Conservation (phyloP, 2,113 vertebrate species). For the Platichthys flesus region DNA sequence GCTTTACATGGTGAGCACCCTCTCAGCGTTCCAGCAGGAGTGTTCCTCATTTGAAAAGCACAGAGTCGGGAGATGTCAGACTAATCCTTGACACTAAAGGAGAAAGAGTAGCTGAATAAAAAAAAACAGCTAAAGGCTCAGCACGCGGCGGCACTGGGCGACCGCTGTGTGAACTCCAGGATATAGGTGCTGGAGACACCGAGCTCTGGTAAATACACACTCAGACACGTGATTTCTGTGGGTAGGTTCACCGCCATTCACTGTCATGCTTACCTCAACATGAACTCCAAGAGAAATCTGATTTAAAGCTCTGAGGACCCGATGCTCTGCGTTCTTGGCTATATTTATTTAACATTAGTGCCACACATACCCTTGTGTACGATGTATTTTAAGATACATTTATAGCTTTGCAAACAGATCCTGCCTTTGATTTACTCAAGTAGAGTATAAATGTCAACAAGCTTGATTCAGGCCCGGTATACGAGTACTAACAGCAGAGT, state of each 20-base stretch:
- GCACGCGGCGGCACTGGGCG: slow-evolving; percentile 33
- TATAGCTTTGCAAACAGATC: neutral
- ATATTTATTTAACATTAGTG: neutral
- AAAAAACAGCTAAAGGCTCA: slow-evolving; percentile 30
- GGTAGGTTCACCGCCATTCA: slow-evolving; percentile 11
- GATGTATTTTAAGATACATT: neutral
- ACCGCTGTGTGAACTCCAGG: slow-evolving; percentile 62
- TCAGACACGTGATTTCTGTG: neutral
- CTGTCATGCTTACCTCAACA: slow-evolving; percentile 21
- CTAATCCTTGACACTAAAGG: slow-evolving; percentile 73
- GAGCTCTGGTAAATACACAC: neutral
- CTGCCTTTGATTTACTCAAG: neutral
- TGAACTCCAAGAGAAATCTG: slow-evolving; percentile 29
- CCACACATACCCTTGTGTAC: neutral
- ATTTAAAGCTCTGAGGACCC: neutral
- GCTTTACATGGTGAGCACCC: slow-evolving; percentile 60
- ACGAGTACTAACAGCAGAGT: neutral
- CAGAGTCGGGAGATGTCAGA: slow-evolving; percentile 72
- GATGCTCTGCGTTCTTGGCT: neutral
- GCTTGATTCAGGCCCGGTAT: neutral
- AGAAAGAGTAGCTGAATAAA: slow-evolving; percentile 43
- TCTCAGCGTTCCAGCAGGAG: slow-evolving; percentile 71
- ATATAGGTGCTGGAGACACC: slow-evolving; percentile 29
- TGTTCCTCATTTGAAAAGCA: slow-evolving; percentile 71
- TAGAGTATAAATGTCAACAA: neutral